Evolutionary conservation across 2,888 invertebrate genomes (phyloP).

Genomic region (Synanthedon formicaeformis): DNA sequence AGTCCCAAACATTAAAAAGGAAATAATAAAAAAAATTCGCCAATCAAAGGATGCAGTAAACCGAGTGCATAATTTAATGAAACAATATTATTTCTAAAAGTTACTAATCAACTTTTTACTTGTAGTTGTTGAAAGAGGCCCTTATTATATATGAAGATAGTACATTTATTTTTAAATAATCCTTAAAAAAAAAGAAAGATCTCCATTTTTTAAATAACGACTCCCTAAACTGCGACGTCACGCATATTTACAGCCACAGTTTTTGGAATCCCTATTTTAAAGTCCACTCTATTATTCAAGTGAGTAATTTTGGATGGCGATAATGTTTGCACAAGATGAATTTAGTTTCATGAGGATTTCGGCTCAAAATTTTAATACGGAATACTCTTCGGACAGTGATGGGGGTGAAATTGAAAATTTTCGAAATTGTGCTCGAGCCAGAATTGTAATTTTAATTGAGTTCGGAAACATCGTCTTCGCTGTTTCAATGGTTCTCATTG

Average conservation of each 20-base stretch:
- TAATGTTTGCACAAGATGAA: neutral
- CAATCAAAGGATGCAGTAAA: too few relatives aligned
- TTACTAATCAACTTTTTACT: too few relatives aligned
- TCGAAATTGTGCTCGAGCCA: neutral
- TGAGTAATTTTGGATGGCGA: slow-evolving; percentile 14
- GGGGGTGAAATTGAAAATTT: neutral
- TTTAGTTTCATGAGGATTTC: neutral
- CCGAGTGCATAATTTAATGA: too few relatives aligned
- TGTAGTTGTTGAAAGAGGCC: too few relatives aligned
- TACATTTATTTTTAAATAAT: too few relatives aligned
- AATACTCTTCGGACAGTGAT: neutral
- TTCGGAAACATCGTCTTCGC: neutral
- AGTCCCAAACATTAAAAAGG: too few relatives aligned
- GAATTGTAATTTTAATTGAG: slow-evolving; percentile 1
- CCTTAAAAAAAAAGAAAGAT: too few relatives aligned
- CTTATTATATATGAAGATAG: too few relatives aligned
- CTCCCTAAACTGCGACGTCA: slow-evolving; percentile 9
- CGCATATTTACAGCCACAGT: slow-evolving; percentile 16
- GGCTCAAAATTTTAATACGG: neutral
- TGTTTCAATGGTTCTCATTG: neutral
- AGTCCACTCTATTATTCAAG: slow-evolving; percentile 19
- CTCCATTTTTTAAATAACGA: too few relatives aligned
- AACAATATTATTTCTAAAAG: too few relatives aligned
- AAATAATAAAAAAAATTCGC: too few relatives aligned
- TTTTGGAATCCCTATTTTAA: slow-evolving; percentile 20